Base-by-base conservation (phyloP, 2,113 vertebrate species). In the Embiotoca jacksoni region DNA sequence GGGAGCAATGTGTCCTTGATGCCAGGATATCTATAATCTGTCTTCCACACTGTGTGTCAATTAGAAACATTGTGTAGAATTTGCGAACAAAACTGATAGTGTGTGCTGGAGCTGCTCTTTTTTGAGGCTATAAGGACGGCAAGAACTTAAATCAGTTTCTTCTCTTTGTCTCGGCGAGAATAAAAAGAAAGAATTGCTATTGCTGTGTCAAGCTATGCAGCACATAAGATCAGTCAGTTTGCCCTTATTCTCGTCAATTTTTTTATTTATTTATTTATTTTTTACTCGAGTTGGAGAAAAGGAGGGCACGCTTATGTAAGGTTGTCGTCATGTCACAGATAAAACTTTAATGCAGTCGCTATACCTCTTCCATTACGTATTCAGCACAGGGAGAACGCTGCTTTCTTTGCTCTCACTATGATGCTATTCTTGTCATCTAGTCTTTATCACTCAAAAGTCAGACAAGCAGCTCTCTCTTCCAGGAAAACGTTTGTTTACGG, bases 1-100 rank as follows among this genome's bases (percentile, higher is more conserved):
- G 81, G 88, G 92, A 90, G 79, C 78, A 69, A 57, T 41, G 81
- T 92, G 92, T 93, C 94, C 93, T 94, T 94, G 92, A 92, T 92
- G 91, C 81, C 84, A 86, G 90, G 81, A 92, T 90, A 81, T 84
- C 80, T 86, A 72, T 85, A 83, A 86, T 91, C 80, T 87, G 74
- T 89, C 80, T 86, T 68, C 77, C 74, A 60, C 75, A 71, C 32
- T 78, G 50, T 68, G 59, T 78, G 59, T 78, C 55, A 85, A 70
- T 61, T 73, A 72, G 55, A 82, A n/a, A 56, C 49, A 62, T 77
- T 83, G 86, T 77, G 81, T 86, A 84, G 60, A 68, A 68, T 84
- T 75, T 76, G 76, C 65, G 67, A 81, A 67, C 53, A 65, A 70
- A 81, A 54, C 44, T 52, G 7, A 64, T 59, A 81, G 65, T 58